Percentiles rank a stretch among this genome's conserved stretches.
These are phyloP conservation scores for Fratercula arctica DNA, from an alignment of 2,797 vertebrate genomes.

Conservation along the genomic window DNA sequence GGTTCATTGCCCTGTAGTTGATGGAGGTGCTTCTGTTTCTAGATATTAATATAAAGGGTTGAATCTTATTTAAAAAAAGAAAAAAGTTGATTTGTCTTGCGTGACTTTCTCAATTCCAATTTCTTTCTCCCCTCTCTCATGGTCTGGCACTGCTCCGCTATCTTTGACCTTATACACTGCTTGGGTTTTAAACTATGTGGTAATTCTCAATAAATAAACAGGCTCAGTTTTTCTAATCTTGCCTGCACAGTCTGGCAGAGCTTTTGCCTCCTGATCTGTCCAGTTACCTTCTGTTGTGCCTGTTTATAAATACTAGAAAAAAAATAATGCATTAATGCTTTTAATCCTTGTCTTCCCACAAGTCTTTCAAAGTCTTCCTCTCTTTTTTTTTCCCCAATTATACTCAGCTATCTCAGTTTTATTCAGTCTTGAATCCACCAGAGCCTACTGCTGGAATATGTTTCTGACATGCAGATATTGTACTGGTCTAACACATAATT, in stretches of 20 bases:
- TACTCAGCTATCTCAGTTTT: neutral
- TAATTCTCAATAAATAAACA: conserved; percentile 18
- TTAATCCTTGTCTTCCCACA: neutral
- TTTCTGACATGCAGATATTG: neutral
- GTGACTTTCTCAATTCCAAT: neutral
- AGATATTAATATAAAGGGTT: neutral
- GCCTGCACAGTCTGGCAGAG: neutral
- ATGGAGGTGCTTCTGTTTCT: neutral
- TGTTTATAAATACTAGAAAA: neutral
- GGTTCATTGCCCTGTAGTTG: neutral
- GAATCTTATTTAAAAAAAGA: neutral
- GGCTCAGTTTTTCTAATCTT: neutral
- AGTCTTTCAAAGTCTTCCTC: neutral
- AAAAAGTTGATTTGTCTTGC: neutral
- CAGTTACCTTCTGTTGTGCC: neutral
- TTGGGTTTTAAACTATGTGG: neutral
- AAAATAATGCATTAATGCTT: neutral
- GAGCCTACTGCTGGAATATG: neutral
- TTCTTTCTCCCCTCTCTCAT: neutral
- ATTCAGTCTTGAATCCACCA: neutral
- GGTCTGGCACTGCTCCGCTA: neutral
- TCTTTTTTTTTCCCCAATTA: neutral
- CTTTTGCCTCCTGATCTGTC: neutral
- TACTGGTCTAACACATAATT: neutral
- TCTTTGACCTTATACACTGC: neutral